Percentiles rank a stretch among this genome's conserved stretches.
These are phyloP conservation scores for Anser brachyrhynchus DNA, from an alignment of 2,113 vertebrate species.

Conservation along the genomic window DNA sequence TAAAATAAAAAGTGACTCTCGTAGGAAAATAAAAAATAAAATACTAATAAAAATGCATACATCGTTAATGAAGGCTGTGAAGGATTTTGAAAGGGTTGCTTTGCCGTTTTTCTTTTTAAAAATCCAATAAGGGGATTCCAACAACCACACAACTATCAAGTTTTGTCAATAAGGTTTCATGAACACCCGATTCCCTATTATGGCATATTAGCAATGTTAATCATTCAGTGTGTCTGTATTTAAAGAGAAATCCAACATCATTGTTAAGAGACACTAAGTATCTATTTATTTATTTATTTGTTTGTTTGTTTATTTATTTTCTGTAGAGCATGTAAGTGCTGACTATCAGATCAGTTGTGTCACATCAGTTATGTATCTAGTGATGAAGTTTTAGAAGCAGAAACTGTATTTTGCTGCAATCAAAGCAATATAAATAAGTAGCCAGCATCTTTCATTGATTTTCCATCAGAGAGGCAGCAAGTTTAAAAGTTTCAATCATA, in stretches of 20 bases:
- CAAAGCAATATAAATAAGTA: neutral
- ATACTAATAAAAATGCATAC: rapidly evolving
- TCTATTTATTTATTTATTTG: neutral
- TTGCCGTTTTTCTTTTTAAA: slow-evolving; percentile 16
- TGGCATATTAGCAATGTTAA: slow-evolving; percentile 3
- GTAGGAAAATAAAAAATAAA: too few species aligned
- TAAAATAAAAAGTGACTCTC: neutral
- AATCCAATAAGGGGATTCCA: neutral
- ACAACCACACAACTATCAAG: neutral
- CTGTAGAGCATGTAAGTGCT: neutral
- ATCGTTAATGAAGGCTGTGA: neutral
- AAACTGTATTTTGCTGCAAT: neutral
- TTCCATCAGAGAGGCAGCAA: neutral
- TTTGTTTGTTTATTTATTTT: neutral
- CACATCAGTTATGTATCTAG: neutral
- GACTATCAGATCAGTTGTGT: neutral
- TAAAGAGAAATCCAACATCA: slow-evolving; percentile 30
- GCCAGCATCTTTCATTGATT: neutral
- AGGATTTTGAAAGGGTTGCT: neutral
- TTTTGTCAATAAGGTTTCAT: slow-evolving; percentile 3
- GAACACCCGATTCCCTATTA: neutral
- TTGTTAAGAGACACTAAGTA: slow-evolving; percentile 29
- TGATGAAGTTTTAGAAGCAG: neutral
- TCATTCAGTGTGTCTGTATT: slow-evolving; percentile 25
- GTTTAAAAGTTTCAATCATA: neutral